Evolutionary conservation across 1,140 invertebrate species (phyloP).

Genomic region (Drosophila nannoptera): DNA sequence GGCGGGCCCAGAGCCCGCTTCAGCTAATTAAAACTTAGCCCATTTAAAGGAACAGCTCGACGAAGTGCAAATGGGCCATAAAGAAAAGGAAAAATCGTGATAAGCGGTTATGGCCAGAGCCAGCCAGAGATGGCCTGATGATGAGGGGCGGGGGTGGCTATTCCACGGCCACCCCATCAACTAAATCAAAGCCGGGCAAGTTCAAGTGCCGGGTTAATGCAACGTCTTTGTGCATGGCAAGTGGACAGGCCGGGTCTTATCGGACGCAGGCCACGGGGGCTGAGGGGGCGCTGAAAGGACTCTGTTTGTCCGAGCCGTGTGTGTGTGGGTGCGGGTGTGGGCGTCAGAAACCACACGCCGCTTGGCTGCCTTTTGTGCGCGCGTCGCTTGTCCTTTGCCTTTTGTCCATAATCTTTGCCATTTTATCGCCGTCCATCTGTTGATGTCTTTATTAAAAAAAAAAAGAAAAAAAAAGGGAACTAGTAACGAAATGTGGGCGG

Average conservation of each 20-base stretch:
- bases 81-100: conserved; percentile 31
- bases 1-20: background rate
- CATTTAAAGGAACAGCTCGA: conserved; percentile 27
- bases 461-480: conserved; percentile 25
- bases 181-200: conserved; percentile 20
- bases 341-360: conserved; percentile 71
- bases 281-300: conserved; percentile 20
- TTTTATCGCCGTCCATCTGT: conserved; percentile 74
- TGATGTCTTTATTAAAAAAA: conserved; percentile 78
- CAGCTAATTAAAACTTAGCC: conserved; percentile 68
- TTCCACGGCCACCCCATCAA: background rate
- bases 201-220: conserved; percentile 53
- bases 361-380: conserved; percentile 46
- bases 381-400: conserved; percentile 14
- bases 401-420: conserved; percentile 75
- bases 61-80: conserved; percentile 57
- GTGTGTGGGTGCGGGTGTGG: conserved; percentile 18
- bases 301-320: background rate
- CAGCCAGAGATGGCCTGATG: background rate
- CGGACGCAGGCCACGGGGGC: background rate
- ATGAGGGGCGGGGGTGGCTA: background rate
- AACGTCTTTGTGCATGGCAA: conserved; percentile 59
- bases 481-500: background rate
- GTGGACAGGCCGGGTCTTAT: conserved; percentile 43
- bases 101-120: background rate